These are phyloP conservation scores for Melanerpes aurifrons DNA, from an alignment of 2,113 vertebrate species.

Conservation along the genomic window DNA sequence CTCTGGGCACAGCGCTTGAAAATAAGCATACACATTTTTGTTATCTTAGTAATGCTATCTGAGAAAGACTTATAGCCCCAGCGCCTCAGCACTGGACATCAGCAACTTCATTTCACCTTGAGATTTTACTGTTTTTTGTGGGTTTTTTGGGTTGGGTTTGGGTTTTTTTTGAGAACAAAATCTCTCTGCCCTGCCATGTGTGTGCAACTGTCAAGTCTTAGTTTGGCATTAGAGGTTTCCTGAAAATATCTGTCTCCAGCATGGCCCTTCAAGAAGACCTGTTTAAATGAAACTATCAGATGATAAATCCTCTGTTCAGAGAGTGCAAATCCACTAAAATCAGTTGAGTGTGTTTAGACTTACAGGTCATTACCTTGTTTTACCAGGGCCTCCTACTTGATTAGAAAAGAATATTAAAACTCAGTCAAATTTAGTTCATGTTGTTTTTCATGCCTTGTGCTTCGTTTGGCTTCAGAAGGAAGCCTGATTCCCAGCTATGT, in stretches of 20 bases:
- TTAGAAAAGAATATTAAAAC: background rate
- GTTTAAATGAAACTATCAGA: background rate
- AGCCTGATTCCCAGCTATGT: background rate
- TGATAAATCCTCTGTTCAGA: background rate
- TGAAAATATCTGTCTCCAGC: background rate
- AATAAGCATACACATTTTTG: slow-evolving; percentile 11
- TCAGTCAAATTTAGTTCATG: background rate
- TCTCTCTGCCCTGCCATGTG: background rate
- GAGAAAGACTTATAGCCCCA: background rate
- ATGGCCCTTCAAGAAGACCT: background rate
- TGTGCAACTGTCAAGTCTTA: background rate
- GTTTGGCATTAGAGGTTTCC: background rate
- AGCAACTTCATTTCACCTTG: background rate
- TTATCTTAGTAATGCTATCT: slow-evolving; percentile 31
- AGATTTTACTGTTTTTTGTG: background rate
- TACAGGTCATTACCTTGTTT: background rate
- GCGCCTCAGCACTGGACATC: background rate
- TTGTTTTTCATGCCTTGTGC: background rate
- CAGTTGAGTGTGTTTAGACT: background rate
- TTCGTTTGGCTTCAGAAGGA: background rate
- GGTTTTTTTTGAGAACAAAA: background rate
- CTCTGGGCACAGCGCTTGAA: slow-evolving; percentile 24
- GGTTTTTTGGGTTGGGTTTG: no score
- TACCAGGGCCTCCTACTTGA: background rate
- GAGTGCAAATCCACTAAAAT: background rate